These are phyloP conservation scores for Phenacoccus solenopsis DNA, from an alignment of 1,140 invertebrate genomes.

Conservation along the genomic window DNA sequence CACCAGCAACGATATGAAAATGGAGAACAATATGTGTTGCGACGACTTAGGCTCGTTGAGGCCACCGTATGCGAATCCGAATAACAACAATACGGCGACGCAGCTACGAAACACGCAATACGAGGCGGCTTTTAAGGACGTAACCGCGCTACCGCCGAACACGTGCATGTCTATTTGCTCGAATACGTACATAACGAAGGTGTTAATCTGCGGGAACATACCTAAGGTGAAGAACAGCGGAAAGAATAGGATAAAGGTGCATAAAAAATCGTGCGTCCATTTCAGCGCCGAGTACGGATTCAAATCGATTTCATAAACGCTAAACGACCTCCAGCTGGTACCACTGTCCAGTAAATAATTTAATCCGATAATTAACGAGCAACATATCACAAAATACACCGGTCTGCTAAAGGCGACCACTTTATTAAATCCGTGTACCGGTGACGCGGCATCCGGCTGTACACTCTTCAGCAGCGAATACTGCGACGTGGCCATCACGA, in stretches of 20 bases:
- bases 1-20: slow-evolving; percentile 82
- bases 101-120: slow-evolving; percentile 74
- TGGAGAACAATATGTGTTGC: slow-evolving; percentile 88
- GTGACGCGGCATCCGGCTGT: slow-evolving; percentile 95
- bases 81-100: slow-evolving; percentile 64
- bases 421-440: slow-evolving; percentile 95
- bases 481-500: slow-evolving; percentile 91
- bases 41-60: slow-evolving; percentile 63
- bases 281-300: slow-evolving; percentile 52
- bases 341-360: slow-evolving; percentile 41
- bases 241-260: slow-evolving; percentile 76
- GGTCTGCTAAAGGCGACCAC: slow-evolving; percentile 87
- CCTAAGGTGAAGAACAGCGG: slow-evolving; percentile 88
- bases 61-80: slow-evolving; percentile 79
- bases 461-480: slow-evolving; percentile 97
- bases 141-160: slow-evolving; percentile 93
- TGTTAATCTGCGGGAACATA: slow-evolving; percentile 92
- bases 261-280: slow-evolving; percentile 54
- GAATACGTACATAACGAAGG: slow-evolving; percentile 85
- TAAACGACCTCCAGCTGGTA: slow-evolving; percentile 36
- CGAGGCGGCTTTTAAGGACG: slow-evolving; percentile 69
- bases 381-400: slow-evolving; percentile 87
- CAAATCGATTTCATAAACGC: slow-evolving; percentile 63
- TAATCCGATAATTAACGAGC: slow-evolving; percentile 55
- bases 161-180: slow-evolving; percentile 96